These are phyloP conservation scores for Paracentrotus lividus DNA, from an alignment of 53 echinoderm and acorn worm genomes.

Conservation along the genomic window DNA sequence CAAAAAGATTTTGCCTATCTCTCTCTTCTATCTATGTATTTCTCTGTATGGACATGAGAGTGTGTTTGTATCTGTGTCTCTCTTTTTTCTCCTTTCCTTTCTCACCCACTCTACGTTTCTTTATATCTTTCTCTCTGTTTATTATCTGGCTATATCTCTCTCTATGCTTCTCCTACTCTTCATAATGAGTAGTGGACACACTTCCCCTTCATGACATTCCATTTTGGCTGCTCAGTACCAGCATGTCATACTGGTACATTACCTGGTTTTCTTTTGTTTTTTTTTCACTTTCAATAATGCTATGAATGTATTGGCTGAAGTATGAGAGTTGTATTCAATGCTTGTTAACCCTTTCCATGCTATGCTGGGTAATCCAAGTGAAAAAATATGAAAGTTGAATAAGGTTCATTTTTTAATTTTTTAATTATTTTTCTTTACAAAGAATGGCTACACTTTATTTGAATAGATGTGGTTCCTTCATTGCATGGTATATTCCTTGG, in stretches of 20 bases:
- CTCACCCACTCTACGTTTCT: not conserved
- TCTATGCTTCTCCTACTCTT: not conserved
- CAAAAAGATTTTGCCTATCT: no score
- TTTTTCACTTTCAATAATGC: not conserved
- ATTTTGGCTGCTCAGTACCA: slow-evolving; percentile 13
- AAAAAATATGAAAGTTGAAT: no score
- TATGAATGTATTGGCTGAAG: slow-evolving; percentile 36
- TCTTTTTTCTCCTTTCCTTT: not conserved
- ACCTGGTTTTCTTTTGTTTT: not conserved
- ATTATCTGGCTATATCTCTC: not conserved
- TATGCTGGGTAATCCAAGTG: no score
- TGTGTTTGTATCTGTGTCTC: no score
- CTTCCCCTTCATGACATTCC: slow-evolving; percentile 2
- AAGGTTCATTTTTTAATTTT: no score
- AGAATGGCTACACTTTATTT: no score
- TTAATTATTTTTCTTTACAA: no score
- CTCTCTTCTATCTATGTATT: no score
- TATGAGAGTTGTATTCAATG: not conserved
- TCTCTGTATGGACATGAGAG: no score
- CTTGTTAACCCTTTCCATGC: no score
- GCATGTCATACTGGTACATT: not conserved
- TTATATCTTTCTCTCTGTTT: not conserved
- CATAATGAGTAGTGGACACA: not conserved
- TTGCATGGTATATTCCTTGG: no score
- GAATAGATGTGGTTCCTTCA: no score